Evolutionary conservation across 2,113 vertebrate genomes (phyloP).

Genomic region (Pelobates fuscus): DNA sequence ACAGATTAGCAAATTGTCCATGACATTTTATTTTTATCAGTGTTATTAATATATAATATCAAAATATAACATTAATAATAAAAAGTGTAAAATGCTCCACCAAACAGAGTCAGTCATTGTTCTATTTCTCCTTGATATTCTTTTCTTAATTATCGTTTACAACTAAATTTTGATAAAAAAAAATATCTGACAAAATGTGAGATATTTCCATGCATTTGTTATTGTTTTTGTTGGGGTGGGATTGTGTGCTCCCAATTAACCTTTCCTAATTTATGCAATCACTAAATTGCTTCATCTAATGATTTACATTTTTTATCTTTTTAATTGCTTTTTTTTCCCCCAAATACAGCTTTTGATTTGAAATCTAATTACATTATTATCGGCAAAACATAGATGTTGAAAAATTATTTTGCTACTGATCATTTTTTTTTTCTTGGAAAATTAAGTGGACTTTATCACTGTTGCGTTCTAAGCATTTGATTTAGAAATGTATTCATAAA

Average conservation of each 20-base stretch:
- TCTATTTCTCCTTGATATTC: too few species aligned
- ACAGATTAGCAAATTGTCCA: too few species aligned
- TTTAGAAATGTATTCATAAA: constrained; percentile 22
- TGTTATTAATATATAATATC: too few species aligned
- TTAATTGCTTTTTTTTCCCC: constrained; percentile 50
- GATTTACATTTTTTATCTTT: constrained; percentile 39
- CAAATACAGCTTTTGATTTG: constrained; percentile 49
- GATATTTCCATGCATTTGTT: constrained; percentile 40
- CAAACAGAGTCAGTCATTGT: too few species aligned
- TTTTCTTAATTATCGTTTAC: constrained; percentile 15
- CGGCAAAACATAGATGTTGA: constrained; percentile 34
- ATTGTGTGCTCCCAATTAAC: constrained; percentile 48
- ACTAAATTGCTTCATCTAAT: constrained; percentile 44
- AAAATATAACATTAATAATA: too few species aligned
- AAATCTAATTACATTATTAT: constrained; percentile 48
- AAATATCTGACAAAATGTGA: constrained; percentile 22
- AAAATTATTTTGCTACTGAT: constrained; percentile 35
- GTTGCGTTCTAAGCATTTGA: not conserved
- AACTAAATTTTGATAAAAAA: constrained; percentile 33
- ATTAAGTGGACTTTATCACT: constrained; percentile 22
- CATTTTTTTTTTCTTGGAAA: constrained; percentile 28
- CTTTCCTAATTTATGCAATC: constrained; percentile 48
- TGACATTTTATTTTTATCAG: too few species aligned
- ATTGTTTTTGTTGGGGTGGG: too few species aligned
- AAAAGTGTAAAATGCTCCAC: too few species aligned